These are phyloP conservation scores for Ictalurus furcatus DNA, from an alignment of 2,113 vertebrate species.

Conservation along the genomic window DNA sequence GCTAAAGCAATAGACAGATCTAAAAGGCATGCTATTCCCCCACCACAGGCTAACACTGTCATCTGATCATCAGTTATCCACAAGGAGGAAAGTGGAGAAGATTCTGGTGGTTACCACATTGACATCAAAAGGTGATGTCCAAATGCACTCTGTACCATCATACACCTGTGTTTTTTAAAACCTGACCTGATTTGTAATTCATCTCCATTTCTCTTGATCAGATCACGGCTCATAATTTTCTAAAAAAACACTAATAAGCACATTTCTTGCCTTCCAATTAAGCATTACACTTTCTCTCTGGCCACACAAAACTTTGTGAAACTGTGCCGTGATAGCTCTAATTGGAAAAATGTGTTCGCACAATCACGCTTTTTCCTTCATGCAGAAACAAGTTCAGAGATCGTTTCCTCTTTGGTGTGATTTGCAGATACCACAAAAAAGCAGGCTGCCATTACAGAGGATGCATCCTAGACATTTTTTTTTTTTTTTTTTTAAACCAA, in stretches of 20 bases:
- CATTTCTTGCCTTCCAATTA: neutral
- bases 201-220: neutral
- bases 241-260: neutral
- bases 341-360: conserved; percentile 41
- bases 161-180: neutral
- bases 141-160: neutral
- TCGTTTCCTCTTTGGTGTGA: conserved; percentile 16
- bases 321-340: neutral
- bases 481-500: neutral
- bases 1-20: conserved; percentile 47
- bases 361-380: conserved; percentile 29
- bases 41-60: conserved; percentile 61
- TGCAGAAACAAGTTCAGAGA: conserved; percentile 21
- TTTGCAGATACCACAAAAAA: conserved; percentile 34
- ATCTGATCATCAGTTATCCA: conserved; percentile 63
- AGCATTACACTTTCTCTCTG: neutral
- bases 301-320: neutral
- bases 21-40: conserved; percentile 53
- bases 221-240: neutral
- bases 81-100: conserved; percentile 29
- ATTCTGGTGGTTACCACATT: conserved; percentile 11
- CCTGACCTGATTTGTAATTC: neutral
- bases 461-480: neutral
- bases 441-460: neutral
- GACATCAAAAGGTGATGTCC: conserved; percentile 21